Evolutionary conservation across 2,113 vertebrate genomes (phyloP), one percentile per base, ranked within the genome.

Genomic region (Cromileptes altivelis): DNA sequence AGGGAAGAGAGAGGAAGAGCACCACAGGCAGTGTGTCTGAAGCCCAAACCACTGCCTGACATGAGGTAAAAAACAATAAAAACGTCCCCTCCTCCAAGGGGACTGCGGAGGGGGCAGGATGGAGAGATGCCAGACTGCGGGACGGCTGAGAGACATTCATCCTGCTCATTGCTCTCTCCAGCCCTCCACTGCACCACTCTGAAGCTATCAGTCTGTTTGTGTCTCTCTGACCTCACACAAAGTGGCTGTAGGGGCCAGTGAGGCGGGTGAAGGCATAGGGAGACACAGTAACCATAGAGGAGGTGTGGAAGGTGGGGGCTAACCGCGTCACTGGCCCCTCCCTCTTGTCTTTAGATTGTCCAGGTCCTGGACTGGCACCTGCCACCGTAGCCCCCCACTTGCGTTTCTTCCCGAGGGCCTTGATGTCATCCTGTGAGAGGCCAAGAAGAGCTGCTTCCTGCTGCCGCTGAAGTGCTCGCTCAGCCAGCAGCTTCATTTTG

Each of bases 211-310:
- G 84, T 89, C 72, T 49, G 55, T 88, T 21, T 81, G 78, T 84
- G 78, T 88, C 55, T 65, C 65, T 78, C 71, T 70, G 79, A 63
- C 89, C 92, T 98, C 96, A 99, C 91, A 98, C 96, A 93, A 97
- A 99, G 95, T 96, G 96, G 94, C 96, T 99, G 96, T 99, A 99
- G 86, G 98, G 98, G 83, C 98, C 98, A 3, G 98, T 99, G 95
- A 99, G 96, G 92, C 97, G 97, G 78, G 98, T 99, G 95, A 97
- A 98, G 95, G 98, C 97, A 50, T 99, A 98, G 87, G 98, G 97
- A 93, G 97, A 97, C 94, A 96, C 97, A 89, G 97, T 99, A 95
- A 98, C 97, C n/a, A 95, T 93, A 0, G 98, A 97, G 95, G 96
- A 96, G 86, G 98, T 98, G 91, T 97, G 93, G 85, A 96, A 87